Evolutionary conservation across 2,797 vertebrate genomes (phyloP), one percentile per base, ranked within the genome.

Genomic region (Gymnoscopelus microlampas): DNA sequence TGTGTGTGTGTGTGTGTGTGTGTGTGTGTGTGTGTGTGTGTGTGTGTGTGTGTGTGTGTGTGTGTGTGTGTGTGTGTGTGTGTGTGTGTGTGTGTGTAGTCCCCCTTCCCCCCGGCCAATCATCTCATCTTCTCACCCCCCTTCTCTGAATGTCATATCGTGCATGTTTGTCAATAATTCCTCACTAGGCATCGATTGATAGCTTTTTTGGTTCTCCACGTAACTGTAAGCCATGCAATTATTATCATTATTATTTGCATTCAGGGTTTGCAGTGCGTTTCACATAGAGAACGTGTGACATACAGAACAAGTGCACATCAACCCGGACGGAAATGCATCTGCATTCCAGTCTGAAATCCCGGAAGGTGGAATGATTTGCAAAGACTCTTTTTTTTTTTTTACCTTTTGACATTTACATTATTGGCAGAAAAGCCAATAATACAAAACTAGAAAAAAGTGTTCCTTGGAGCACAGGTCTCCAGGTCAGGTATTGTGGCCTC

Each of bases 151-250:
- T 54, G 44, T 54, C 48, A 32, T 19, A 19, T 19, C 1, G 19
- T 19, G 1, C 63, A 51, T 63, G 39, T 74, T 62, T 50, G 50
- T 61, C 29, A 32, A 56, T 49, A 26, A 8, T 5, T 32, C 53
- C 60, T 71, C 8, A 55, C 68, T 57, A 61, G 64, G 51, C 60
- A 15, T 0, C 58, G 44, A 65, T 59, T 75, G 66, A 77, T 73
- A 14, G 48, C 58, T 14, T 29, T 70, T 58, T 49, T 47, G 60
- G 66, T 70, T 47, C 61, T 59, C 48, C 58, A 14, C 12, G 19
- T 29, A 47, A 15, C 68, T 51, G 64, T 65, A 55, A 69, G 29
- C 49, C 66, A 71, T 53, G 49, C 61, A 14, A 73, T 69, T 74
- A 50, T 61, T 32, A 67, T n/a, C n/a, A 39, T 5, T 39, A 29